These are phyloP conservation scores for Chrysolina haemoptera DNA, from an alignment of 2,888 invertebrate species.

Conservation along the genomic window DNA sequence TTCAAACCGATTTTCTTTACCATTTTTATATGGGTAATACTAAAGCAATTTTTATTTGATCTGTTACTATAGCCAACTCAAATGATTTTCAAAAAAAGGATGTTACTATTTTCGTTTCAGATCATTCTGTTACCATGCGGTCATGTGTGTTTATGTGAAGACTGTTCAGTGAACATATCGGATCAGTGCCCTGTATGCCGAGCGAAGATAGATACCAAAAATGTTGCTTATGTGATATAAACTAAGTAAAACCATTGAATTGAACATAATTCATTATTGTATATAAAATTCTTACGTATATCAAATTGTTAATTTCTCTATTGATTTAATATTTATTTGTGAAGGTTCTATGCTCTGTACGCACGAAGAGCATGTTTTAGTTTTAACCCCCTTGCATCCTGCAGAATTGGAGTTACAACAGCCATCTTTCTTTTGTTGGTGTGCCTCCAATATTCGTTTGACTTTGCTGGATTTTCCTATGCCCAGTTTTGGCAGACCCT, in stretches of 20 bases:
- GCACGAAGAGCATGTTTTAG: conserved; percentile 42
- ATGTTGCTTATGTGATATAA: conserved; percentile 84
- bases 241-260: conserved; percentile 19
- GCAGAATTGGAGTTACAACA: conserved; percentile 22
- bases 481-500: conserved; percentile 92
- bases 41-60: too few relatives aligned
- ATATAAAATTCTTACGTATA: conserved; percentile 31
- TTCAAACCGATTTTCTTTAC: too few relatives aligned
- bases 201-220: conserved; percentile 77
- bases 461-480: conserved; percentile 91
- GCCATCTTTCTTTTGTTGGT: conserved; percentile 60
- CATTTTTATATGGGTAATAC: too few relatives aligned
- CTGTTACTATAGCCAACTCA: too few relatives aligned
- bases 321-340: conserved; percentile 33
- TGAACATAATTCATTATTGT: conserved; percentile 9
- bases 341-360: conserved; percentile 35
- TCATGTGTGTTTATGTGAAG: conserved; percentile 91
- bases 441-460: conserved; percentile 77
- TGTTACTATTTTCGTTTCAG: conserved; percentile 68
- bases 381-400: conserved; percentile 39
- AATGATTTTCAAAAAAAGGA: too few relatives aligned
- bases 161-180: conserved; percentile 82
- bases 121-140: conserved; percentile 91
- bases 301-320: conserved; percentile 44
- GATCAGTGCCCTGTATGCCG: conserved; percentile 87